phyloP scores from a whole-genome alignment of 35 echinoderm and acorn worm species.

The Patiria miniata region DNA sequence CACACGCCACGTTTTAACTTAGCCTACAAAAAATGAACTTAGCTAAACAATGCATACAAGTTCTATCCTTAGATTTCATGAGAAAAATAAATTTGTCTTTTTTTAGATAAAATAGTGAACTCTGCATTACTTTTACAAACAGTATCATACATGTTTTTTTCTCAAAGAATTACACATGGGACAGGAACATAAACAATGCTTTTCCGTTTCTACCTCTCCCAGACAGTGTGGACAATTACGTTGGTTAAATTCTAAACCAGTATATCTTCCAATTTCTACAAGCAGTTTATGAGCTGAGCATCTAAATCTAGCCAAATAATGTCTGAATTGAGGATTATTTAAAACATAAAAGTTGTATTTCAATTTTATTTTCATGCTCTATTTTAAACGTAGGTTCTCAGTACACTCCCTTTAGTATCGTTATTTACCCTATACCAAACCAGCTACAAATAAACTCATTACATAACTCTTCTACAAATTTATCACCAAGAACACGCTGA shows the following conservation, averaged over 20 bases:
- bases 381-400: background rate
- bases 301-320: too few relatives aligned
- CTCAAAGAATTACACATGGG: background rate
- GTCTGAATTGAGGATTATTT: background rate
- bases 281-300: too few relatives aligned
- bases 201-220: conserved; percentile 1
- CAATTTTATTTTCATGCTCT: background rate
- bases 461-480: background rate
- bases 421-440: background rate
- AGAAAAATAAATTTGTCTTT: background rate
- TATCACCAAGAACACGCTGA: background rate
- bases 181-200: background rate
- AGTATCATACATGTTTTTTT: background rate
- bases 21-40: too few relatives aligned
- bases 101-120: background rate
- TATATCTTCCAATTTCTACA: background rate
- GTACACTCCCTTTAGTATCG: background rate
- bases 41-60: background rate
- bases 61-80: background rate
- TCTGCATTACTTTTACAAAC: too few relatives aligned
- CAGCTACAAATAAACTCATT: background rate
- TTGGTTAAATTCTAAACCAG: conserved; percentile 8
- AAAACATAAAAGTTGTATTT: background rate
- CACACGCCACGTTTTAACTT: too few relatives aligned
- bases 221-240: too few relatives aligned